Conservation (phyloP, 1,140 invertebrate species). For the Drosophila orosa region DNA sequence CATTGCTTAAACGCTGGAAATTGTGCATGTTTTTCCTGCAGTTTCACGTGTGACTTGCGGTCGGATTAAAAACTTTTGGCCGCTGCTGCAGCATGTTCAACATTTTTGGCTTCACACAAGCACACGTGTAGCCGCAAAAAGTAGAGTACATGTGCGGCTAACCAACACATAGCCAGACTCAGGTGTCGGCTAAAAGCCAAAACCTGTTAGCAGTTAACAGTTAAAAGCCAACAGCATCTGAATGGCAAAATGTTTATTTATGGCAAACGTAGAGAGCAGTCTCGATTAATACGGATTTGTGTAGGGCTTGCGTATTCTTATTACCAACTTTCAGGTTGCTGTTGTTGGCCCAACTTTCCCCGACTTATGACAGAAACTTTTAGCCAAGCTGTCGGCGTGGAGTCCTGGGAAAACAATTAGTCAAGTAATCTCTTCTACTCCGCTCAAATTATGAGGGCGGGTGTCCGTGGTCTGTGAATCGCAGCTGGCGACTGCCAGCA, state of each 20-base stretch:
- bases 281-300: conserved; percentile 17
- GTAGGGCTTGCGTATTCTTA: not conserved
- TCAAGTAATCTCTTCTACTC: conserved; percentile 12
- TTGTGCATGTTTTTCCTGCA: conserved; percentile 7
- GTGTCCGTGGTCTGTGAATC: not conserved
- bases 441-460: conserved; percentile 11
- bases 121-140: conserved; percentile 27
- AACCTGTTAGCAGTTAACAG: conserved; percentile 37
- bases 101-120: conserved; percentile 25
- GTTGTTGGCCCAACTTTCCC: not conserved
- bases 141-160: conserved; percentile 37
- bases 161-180: conserved; percentile 19
- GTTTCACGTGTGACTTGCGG: conserved; percentile 20
- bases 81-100: conserved; percentile 18
- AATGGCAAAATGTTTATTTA: conserved; percentile 8
- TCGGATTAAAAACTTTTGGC: conserved; percentile 28
- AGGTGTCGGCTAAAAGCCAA: conserved; percentile 43
- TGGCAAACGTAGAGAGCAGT: not conserved
- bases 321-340: not conserved
- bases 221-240: conserved; percentile 5
- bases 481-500: conserved; percentile 19
- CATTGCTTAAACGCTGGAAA: conserved; percentile 9
- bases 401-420: conserved; percentile 34
- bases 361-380: conserved; percentile 40
- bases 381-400: conserved; percentile 24